A percentile compares a stretch with the other conserved stretches of the same genome.
phyloP scores from a whole-genome alignment of 2,797 vertebrate species.

The Gymnodraco acuticeps region DNA sequence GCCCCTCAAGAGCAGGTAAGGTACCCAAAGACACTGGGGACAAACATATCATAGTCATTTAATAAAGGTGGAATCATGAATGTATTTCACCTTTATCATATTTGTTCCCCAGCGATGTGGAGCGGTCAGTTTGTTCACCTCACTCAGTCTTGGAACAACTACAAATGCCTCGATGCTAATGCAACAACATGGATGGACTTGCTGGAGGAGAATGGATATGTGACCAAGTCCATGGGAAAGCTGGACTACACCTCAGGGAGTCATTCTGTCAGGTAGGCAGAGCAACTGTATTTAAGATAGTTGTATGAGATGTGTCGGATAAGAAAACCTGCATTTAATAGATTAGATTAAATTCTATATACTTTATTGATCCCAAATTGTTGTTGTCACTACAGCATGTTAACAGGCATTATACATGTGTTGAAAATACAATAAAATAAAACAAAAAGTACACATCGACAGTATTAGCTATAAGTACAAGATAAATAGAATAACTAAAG shows the following conservation, averaged over 20 bases:
- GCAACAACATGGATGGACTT: constrained; percentile 95
- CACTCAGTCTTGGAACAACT: constrained; percentile 98
- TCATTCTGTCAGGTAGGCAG: constrained; percentile 93
- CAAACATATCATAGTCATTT: not conserved
- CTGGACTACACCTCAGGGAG: constrained; percentile 93
- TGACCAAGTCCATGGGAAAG: constrained; percentile 91
- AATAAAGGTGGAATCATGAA: not conserved
- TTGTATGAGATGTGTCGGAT: no score
- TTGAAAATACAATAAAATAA: no score
- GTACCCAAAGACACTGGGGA: not conserved
- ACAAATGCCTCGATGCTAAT: constrained; percentile 91
- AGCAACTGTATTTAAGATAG: no score
- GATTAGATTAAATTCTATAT: no score
- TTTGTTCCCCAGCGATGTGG: constrained; percentile 90
- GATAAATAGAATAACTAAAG: no score
- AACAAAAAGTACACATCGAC: no score
- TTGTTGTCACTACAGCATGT: no score
- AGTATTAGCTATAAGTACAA: no score
- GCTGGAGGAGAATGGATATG: constrained; percentile 89
- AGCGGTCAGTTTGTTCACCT: constrained; percentile 95
- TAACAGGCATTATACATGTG: no score
- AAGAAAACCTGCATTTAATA: no score
- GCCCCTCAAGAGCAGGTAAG: constrained; percentile 96
- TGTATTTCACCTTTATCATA: not conserved
- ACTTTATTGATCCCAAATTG: no score